These are phyloP conservation scores for Sitophilus oryzae DNA, from an alignment of 1,140 invertebrate species.

Conservation along the genomic window DNA sequence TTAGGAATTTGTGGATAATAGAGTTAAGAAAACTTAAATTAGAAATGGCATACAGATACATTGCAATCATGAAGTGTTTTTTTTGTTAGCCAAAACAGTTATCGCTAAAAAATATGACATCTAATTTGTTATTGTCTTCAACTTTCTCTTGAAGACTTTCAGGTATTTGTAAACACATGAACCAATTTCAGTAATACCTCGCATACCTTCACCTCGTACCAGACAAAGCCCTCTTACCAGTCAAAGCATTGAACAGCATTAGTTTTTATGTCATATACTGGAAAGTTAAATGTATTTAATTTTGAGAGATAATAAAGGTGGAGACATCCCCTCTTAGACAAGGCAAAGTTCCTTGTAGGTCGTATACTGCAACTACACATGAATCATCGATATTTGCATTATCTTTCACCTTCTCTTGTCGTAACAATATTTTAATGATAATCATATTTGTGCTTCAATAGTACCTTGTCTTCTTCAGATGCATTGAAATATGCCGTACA, in stretches of 20 bases:
- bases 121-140: no score
- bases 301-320: constrained; percentile 36
- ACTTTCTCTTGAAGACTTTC: constrained; percentile 8
- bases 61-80: constrained; percentile 1
- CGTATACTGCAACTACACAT: constrained; percentile 10
- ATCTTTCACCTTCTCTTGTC: constrained; percentile 37
- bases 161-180: constrained; percentile 17
- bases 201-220: constrained; percentile 39
- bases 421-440: constrained; percentile 17
- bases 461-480: constrained; percentile 27
- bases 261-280: constrained; percentile 36
- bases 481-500: constrained; percentile 39
- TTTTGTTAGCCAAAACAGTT: constrained; percentile 44
- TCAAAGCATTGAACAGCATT: constrained; percentile 38
- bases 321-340: constrained; percentile 36
- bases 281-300: constrained; percentile 38
- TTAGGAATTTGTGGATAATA: constrained; percentile 41
- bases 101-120: constrained; percentile 36
- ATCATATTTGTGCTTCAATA: constrained; percentile 25
- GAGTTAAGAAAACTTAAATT: constrained; percentile 12
- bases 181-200: constrained; percentile 45
- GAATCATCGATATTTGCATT: constrained; percentile 20
- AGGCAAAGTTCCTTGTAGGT: constrained; percentile 36
- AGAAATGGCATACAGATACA: neutral
- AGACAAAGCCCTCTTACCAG: constrained; percentile 49